phyloP scores from a whole-genome alignment of 92 coral and sea anemone genomes.

The Parazoanthus darwini region DNA sequence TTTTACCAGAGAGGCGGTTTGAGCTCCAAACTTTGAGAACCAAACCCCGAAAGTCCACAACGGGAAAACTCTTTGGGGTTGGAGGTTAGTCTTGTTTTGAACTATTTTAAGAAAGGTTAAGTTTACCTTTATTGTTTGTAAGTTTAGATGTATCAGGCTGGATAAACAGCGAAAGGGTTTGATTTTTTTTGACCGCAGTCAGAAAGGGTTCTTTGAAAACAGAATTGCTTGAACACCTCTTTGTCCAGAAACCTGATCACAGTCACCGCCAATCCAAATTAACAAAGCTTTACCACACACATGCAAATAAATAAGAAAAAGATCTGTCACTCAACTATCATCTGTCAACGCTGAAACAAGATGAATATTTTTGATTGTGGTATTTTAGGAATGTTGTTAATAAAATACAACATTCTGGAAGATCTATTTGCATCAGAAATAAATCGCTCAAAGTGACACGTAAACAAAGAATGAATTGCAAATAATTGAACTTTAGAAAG shows the following conservation, averaged over 20 bases:
- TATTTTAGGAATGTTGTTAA: background rate
- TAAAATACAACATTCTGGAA: background rate
- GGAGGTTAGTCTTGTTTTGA: constrained; percentile 75
- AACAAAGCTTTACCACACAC: background rate
- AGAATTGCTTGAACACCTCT: background rate
- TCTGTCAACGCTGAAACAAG: background rate
- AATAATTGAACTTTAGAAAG: constrained; percentile 7
- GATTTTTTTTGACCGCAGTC: background rate
- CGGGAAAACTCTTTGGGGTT: constrained; percentile 89
- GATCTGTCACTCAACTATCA: background rate
- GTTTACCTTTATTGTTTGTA: constrained; percentile 8
- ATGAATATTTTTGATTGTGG: background rate
- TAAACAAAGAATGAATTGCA: background rate
- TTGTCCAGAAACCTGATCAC: background rate
- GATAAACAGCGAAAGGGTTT: background rate
- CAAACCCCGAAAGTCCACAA: constrained; percentile 86
- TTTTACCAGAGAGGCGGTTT: constrained; percentile 85
- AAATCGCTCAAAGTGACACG: background rate
- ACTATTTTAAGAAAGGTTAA: background rate
- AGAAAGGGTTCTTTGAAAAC: background rate
- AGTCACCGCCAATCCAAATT: background rate
- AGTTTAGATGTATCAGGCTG: background rate
- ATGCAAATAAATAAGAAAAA: no score
- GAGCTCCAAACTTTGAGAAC: constrained; percentile 81
- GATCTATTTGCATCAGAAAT: background rate